phyloP scores from a whole-genome alignment of 2,888 invertebrate species.

The Axea sp. region DNA sequence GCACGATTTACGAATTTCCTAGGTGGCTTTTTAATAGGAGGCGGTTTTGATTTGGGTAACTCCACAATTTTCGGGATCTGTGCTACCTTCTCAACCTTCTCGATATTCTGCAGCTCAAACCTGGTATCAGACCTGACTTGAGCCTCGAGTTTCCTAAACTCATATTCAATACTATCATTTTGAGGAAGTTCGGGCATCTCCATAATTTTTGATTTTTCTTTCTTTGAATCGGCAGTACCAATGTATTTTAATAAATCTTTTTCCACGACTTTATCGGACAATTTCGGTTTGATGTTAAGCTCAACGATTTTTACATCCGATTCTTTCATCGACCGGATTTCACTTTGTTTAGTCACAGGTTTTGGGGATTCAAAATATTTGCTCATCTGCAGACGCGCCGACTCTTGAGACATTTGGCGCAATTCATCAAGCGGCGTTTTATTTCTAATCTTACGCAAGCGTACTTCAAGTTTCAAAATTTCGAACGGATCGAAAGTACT shows the following conservation, averaged over 20 bases:
- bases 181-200: neutral
- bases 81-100: conserved; percentile 25
- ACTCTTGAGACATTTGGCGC: conserved; percentile 72
- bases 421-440: conserved; percentile 65
- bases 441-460: conserved; percentile 71
- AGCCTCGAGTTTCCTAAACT: conserved; percentile 50
- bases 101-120: conserved; percentile 3
- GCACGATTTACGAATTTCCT: conserved; percentile 47
- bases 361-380: conserved; percentile 69
- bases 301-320: conserved; percentile 63
- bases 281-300: conserved; percentile 70
- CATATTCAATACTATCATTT: conserved; percentile 18
- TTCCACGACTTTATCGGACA: conserved; percentile 71
- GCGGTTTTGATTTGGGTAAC: conserved; percentile 45
- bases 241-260: conserved; percentile 76
- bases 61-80: conserved; percentile 43
- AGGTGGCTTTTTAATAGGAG: conserved; percentile 36
- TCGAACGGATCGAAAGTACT: conserved; percentile 67
- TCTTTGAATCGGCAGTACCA: conserved; percentile 29
- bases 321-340: conserved; percentile 27
- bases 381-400: conserved; percentile 72
- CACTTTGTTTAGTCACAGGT: conserved; percentile 21
- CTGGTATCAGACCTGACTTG: conserved; percentile 1
- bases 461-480: conserved; percentile 71
- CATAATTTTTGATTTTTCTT: conserved; percentile 1